These are phyloP conservation scores for Phoenicopterus ruber DNA, from an alignment of 2,113 vertebrate genomes.

Conservation along the genomic window DNA sequence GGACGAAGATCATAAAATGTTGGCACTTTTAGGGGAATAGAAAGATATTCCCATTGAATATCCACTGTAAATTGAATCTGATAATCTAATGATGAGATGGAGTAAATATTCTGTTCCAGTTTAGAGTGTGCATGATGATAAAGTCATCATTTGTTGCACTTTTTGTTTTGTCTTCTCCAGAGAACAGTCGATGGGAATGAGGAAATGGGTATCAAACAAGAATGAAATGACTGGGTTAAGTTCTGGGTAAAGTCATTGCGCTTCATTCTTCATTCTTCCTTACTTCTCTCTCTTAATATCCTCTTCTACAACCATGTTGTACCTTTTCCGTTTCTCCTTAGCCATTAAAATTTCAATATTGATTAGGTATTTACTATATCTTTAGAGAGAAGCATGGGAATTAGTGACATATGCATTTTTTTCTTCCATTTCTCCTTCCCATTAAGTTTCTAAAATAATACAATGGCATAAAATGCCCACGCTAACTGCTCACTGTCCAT, in stretches of 20 bases:
- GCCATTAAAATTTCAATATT: background rate
- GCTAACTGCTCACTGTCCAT: background rate
- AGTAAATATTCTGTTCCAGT: background rate
- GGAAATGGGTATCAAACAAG: background rate
- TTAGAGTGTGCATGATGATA: background rate
- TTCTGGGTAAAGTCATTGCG: background rate
- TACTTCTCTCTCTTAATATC: conserved; percentile 9
- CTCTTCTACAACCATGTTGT: background rate
- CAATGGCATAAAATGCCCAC: background rate
- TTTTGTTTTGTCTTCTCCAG: background rate
- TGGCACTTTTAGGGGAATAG: background rate
- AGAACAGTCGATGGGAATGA: background rate
- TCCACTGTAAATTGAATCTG: background rate
- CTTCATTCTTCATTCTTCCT: background rate
- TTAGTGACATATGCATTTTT: background rate
- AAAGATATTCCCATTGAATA: background rate
- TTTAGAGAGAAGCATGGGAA: background rate
- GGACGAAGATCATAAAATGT: background rate
- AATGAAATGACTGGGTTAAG: background rate
- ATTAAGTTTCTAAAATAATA: background rate
- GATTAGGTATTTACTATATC: background rate
- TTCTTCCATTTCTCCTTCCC: background rate
- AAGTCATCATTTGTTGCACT: background rate
- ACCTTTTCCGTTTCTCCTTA: background rate
- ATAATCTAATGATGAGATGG: background rate